A percentile compares a stretch with the other conserved stretches of the same genome.
These are phyloP conservation scores for Euleptes europaea DNA, from an alignment of 2,113 vertebrate genomes.

Conservation along the genomic window DNA sequence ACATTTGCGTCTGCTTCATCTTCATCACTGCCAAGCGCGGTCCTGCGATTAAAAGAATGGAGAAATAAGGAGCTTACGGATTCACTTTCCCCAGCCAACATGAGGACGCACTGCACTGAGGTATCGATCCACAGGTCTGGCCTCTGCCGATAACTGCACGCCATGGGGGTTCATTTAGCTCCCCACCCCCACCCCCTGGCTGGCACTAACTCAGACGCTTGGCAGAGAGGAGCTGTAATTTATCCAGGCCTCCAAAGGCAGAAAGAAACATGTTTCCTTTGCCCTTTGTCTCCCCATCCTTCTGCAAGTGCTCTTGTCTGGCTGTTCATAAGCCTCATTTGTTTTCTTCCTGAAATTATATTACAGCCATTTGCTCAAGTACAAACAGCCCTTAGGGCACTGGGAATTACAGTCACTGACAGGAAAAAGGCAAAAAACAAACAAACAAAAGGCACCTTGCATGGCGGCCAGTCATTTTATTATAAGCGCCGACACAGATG, in stretches of 20 bases:
- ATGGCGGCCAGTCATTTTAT: slow-evolving; percentile 19
- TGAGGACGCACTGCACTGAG: slow-evolving; percentile 40
- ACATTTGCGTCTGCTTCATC: slow-evolving; percentile 63
- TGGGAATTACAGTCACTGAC: slow-evolving; percentile 29
- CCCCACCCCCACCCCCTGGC: slow-evolving; percentile 22
- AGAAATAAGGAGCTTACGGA: slow-evolving; percentile 68
- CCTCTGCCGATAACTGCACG: slow-evolving; percentile 58
- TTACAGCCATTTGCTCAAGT: slow-evolving; percentile 32
- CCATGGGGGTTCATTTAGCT: slow-evolving; percentile 66
- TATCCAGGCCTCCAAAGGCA: slow-evolving; percentile 40
- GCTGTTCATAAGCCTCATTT: slow-evolving; percentile 38
- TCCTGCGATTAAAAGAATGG: slow-evolving; percentile 63
- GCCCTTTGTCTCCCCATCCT: slow-evolving; percentile 49
- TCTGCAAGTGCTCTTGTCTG: slow-evolving; percentile 24
- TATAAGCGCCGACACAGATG: background rate
- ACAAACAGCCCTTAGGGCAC: slow-evolving; percentile 34
- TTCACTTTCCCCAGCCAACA: slow-evolving; percentile 50
- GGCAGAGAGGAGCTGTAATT: slow-evolving; percentile 57
- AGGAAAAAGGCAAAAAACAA: background rate
- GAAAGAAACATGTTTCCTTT: slow-evolving; percentile 56
- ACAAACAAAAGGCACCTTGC: background rate
- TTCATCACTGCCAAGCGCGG: slow-evolving; percentile 68
- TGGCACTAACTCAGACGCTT: slow-evolving; percentile 56
- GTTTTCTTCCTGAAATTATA: slow-evolving; percentile 54
- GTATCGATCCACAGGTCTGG: slow-evolving; percentile 61